Evolutionary conservation across 2,888 invertebrate species (phyloP), one percentile per base, ranked within the genome.

Genomic region (Cryptocephalus moraei): DNA sequence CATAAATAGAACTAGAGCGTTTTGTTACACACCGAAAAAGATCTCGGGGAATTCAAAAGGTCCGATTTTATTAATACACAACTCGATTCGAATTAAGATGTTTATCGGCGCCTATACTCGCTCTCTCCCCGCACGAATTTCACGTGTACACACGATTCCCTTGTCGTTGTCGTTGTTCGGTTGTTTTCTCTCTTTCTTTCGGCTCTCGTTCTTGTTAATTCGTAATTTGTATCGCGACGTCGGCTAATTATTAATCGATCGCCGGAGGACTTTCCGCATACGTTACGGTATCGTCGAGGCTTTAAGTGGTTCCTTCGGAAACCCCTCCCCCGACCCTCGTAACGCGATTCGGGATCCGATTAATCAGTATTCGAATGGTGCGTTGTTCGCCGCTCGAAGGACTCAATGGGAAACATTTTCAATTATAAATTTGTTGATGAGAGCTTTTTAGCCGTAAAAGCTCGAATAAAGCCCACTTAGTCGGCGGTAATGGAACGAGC

Each of bases 1-100:
- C 62, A 62, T 58, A 62, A 63, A 64, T 62, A 59, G 61, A 60
- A 57, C 59, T 22, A 22, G 56, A 59, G 55, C 64, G 63, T 64
- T 64, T 64, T 63, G 63, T 62, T 61, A 57, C 58, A 52, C 55
- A 55, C 52, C 54, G 51, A 57, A 52, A 59, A 36, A 11, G 36
- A 11, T 36, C n/a, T 61, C 60, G 56, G 49, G 55, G 55, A 57
- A 57, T 59, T 58, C 56, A 53, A 60, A 60, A 54, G 54, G 12
- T 56, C 55, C 52, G 53, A 56, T 54, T 61, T 61, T 60, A 61
- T 60, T 61, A 58, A 58, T 60, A 58, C 56, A 56, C 36, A 36
- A 12, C 12, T 56, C 54, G 49, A 54, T 52, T 52, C 51, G 54
- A 59, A 61, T 60, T 59, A 58, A 59, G 61, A 60, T 61, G 53